Evolutionary conservation across 1,140 invertebrate species (phyloP).

Genomic region (Periplaneta americana): DNA sequence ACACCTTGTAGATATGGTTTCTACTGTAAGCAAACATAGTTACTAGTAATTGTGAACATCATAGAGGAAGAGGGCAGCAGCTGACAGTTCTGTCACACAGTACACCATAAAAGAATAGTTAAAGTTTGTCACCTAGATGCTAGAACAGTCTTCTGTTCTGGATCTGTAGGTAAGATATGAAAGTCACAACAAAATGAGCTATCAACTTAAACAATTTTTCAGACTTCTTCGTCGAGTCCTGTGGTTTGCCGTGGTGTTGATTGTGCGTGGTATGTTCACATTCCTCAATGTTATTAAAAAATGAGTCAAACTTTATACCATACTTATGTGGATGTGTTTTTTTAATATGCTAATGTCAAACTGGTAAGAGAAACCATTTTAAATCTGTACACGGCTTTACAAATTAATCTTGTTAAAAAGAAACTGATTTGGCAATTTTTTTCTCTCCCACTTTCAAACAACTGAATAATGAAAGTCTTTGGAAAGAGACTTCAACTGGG

Average conservation of each 20-base stretch:
- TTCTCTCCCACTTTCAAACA: not conserved
- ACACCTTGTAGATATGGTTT: not conserved
- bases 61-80: not conserved
- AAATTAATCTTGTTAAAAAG: not conserved
- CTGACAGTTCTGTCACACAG: not conserved
- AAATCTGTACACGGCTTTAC: not conserved
- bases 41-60: not conserved
- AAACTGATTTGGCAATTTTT: not conserved
- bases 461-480: not conserved
- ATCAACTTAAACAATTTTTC: not conserved
- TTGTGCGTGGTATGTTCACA: conserved; percentile 8
- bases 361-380: not conserved
- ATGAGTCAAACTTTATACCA: not conserved
- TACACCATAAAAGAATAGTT: not conserved
- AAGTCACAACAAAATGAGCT: not conserved
- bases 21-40: not conserved
- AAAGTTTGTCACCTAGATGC: not conserved
- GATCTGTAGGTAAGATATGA: not conserved
- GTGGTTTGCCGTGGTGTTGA: conserved; percentile 10
- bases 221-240: conserved; percentile 5
- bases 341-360: not conserved
- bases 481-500: not conserved
- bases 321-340: not conserved
- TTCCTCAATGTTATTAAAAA: conserved; percentile 5
- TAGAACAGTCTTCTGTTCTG: not conserved